Conservation (phyloP, 2,113 vertebrate species). For the Engystomops pustulosus region DNA sequence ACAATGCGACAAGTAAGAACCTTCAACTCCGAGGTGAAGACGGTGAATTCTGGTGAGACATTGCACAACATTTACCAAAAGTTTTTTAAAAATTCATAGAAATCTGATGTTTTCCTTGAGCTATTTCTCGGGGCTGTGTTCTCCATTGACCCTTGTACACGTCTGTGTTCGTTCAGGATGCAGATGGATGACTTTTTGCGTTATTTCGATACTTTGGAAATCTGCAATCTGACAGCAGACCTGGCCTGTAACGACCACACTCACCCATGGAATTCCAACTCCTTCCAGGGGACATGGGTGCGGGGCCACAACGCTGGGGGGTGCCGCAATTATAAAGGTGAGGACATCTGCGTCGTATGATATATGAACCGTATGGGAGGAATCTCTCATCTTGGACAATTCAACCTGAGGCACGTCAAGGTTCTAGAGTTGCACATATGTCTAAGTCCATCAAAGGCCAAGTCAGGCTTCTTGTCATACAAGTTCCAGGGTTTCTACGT, state of each 20-base stretch:
- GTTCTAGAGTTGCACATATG: too few species aligned
- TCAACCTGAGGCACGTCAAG: too few species aligned
- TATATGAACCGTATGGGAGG: too few species aligned
- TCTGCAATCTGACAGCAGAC: slow-evolving; percentile 67
- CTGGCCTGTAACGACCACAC: slow-evolving; percentile 28
- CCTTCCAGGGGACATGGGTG: slow-evolving; percentile 68
- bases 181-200: slow-evolving; percentile 67
- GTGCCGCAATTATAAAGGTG: slow-evolving; percentile 60
- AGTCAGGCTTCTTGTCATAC: too few species aligned
- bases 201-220: slow-evolving; percentile 64
- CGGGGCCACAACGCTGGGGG: slow-evolving; percentile 68
- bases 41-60: slow-evolving; percentile 61
- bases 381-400: too few species aligned
- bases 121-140: not conserved
- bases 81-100: too few species aligned
- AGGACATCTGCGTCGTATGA: not conserved
- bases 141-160: not conserved
- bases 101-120: too few species aligned
- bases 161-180: slow-evolving; percentile 64
- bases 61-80: too few species aligned
- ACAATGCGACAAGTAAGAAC: not conserved
- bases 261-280: slow-evolving; percentile 63
- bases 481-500: too few species aligned
- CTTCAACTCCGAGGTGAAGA: slow-evolving; percentile 34
- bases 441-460: too few species aligned